Conservation (phyloP, 2,888 invertebrate genomes). For the Campaea margaritaria region DNA sequence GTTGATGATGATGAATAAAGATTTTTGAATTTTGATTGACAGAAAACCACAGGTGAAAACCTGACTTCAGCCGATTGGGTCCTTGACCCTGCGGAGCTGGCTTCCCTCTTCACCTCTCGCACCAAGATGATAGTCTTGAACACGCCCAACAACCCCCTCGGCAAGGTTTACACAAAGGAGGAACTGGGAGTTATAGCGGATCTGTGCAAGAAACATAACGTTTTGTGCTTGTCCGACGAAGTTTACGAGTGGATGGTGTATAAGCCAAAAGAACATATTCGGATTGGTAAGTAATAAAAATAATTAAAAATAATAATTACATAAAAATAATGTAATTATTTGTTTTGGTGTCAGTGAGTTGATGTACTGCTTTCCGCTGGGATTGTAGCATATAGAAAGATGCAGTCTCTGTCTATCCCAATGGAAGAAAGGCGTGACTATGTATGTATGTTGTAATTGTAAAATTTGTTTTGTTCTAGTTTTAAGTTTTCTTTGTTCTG, state of each 20-base stretch:
- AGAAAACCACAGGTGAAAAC: slow-evolving; percentile 73
- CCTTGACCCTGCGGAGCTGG: slow-evolving; percentile 93
- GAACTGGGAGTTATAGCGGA: slow-evolving; percentile 21
- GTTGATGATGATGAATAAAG: too few relatives aligned
- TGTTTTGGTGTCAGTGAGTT: too few relatives aligned
- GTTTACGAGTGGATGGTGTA: slow-evolving; percentile 97
- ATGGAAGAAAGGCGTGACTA: too few relatives aligned
- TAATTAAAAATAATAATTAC: too few relatives aligned
- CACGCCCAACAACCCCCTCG: slow-evolving; percentile 98
- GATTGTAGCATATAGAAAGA: too few relatives aligned
- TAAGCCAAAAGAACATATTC: slow-evolving; percentile 91
- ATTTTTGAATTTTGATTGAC: slow-evolving; percentile 1
- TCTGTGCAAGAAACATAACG: slow-evolving; percentile 26
- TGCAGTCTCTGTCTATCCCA: too few relatives aligned
- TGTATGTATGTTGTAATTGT: too few relatives aligned
- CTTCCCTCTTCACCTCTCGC: slow-evolving; percentile 91
- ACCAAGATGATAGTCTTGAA: slow-evolving; percentile 98
- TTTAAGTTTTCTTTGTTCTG: too few relatives aligned
- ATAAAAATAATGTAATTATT: too few relatives aligned
- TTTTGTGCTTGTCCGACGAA: slow-evolving; percentile 26
- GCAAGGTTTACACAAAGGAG: slow-evolving; percentile 93
- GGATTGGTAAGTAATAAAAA: slow-evolving; percentile 89
- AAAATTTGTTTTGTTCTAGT: too few relatives aligned
- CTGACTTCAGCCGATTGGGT: slow-evolving; percentile 94
- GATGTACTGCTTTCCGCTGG: too few relatives aligned